Conservation (phyloP, 2,888 invertebrate species). For the Zootermopsis nevadensis region DNA sequence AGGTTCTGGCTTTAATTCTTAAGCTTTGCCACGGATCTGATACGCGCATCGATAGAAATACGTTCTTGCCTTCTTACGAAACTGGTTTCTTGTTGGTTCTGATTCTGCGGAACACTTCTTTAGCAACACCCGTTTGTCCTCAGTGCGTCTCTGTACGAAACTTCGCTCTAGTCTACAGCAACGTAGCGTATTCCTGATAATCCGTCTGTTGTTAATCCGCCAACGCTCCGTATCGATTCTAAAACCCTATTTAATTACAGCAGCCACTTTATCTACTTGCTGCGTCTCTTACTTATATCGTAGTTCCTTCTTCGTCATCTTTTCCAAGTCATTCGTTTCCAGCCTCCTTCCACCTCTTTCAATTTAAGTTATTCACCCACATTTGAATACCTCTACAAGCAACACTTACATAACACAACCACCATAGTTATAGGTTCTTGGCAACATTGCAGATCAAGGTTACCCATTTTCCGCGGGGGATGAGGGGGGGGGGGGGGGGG, state of each 20-base stretch:
- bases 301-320: not conserved
- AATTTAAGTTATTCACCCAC: too few species aligned
- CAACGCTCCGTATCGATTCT: conserved; percentile 1
- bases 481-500: too few species aligned
- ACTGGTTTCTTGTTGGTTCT: not conserved
- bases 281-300: not conserved
- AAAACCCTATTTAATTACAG: conserved; percentile 18
- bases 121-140: not conserved
- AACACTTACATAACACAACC: too few species aligned
- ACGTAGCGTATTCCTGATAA: not conserved
- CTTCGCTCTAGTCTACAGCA: not conserved
- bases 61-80: too few species aligned
- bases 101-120: not conserved
- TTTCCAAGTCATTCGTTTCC: not conserved
- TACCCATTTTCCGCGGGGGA: too few species aligned
- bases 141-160: not conserved
- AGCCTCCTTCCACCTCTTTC: not conserved
- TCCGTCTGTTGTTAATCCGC: not conserved
- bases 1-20: too few species aligned
- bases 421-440: too few species aligned
- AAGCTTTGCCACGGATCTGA: too few species aligned
- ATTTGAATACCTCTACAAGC: not conserved
- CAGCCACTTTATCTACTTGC: not conserved
- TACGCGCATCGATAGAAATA: too few species aligned
- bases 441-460: too few species aligned